Conservation (phyloP, 2,113 vertebrate species). For the Panthera leo region DNA sequence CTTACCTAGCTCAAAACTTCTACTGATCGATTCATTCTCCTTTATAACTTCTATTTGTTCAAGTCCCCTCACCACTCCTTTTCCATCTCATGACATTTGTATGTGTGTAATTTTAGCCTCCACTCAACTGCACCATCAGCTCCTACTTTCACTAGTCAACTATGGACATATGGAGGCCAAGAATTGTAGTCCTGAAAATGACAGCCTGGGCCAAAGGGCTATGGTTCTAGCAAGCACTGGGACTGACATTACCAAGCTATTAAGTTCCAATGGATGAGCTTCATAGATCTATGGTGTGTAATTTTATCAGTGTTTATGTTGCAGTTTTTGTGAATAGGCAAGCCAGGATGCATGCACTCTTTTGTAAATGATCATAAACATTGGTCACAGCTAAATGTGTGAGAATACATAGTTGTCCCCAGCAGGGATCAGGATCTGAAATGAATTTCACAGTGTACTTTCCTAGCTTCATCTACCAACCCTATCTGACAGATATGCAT, state of each 20-base stretch:
- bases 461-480: background rate
- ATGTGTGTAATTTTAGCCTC: background rate
- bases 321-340: background rate
- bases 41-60: background rate
- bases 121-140: background rate
- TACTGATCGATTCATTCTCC: background rate
- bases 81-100: background rate
- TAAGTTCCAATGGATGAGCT: background rate
- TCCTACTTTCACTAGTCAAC: background rate
- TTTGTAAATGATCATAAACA: background rate
- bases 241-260: background rate
- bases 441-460: background rate
- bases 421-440: background rate
- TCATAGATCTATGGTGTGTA: background rate
- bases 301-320: background rate
- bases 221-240: background rate
- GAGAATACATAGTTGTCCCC: background rate
- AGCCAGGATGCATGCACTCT: background rate
- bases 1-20: background rate
- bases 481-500: background rate
- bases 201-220: background rate
- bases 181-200: background rate
- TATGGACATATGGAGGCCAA: background rate
- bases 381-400: background rate
- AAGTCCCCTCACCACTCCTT: background rate